phyloP scores from a whole-genome alignment of 2,797 vertebrate genomes.

The Odontamblyopus lacepedii region DNA sequence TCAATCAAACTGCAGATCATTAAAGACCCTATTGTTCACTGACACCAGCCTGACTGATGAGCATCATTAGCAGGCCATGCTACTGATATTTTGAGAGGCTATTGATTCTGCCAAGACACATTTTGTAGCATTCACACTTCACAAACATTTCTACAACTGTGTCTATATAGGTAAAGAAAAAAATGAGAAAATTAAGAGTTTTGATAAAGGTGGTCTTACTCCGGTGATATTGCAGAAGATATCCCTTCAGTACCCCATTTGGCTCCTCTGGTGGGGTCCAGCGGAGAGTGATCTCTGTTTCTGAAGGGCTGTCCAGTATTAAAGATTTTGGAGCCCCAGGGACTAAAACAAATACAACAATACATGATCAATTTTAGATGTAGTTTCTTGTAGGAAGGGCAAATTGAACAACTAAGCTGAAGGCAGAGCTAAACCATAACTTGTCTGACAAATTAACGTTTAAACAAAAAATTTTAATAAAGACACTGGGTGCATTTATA shows the following conservation, averaged over 20 bases:
- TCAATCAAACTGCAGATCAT: conserved; percentile 37
- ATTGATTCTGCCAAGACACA: conserved; percentile 45
- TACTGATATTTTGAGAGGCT: conserved; percentile 32
- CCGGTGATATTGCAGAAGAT: conserved; percentile 79
- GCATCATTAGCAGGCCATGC: conserved; percentile 34
- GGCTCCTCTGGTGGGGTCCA: conserved; percentile 81
- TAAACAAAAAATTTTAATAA: neutral
- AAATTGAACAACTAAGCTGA: neutral
- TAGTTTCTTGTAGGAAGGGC: neutral
- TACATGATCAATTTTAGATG: neutral
- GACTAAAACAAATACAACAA: conserved; percentile 69
- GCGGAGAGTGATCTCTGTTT: conserved; percentile 81
- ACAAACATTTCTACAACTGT: neutral
- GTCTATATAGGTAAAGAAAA: neutral
- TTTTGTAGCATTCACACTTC: neutral
- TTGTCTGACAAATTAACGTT: neutral
- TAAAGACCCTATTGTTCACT: conserved; percentile 12
- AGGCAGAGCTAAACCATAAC: neutral
- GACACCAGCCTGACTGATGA: conserved; percentile 52
- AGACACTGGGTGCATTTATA: neutral
- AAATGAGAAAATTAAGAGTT: neutral
- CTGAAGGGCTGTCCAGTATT: conserved; percentile 80
- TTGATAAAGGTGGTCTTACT: conserved; percentile 64
- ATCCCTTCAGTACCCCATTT: conserved; percentile 82
- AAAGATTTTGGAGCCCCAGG: conserved; percentile 80